Evolutionary conservation across 2,888 invertebrate genomes (phyloP).

Genomic region (Melieria crassipennis): DNA sequence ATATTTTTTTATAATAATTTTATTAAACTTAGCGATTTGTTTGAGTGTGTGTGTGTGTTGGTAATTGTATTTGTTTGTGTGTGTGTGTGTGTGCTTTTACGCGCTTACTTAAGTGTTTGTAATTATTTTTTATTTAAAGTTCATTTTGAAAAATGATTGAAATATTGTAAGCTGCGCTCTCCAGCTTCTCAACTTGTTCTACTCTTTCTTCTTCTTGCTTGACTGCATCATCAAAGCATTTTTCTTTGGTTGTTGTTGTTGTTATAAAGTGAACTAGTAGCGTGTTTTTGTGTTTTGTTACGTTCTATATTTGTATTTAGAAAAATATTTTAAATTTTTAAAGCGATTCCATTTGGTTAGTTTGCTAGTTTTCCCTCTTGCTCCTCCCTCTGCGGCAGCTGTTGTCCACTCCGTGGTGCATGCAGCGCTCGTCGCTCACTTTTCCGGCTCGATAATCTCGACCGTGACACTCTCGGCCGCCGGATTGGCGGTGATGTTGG

Average conservation of each 20-base stretch:
- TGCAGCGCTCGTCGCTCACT: constrained; percentile 57
- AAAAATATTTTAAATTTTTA: constrained; percentile 24
- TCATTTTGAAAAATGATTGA: no score
- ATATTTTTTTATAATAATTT: constrained; percentile 12
- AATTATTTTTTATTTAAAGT: background rate
- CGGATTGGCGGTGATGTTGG: constrained; percentile 65
- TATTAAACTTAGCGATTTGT: background rate
- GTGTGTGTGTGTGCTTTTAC: constrained; percentile 12
- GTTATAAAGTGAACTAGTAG: no score
- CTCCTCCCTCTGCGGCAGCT: background rate
- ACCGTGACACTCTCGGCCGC: constrained; percentile 77
- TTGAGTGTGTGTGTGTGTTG: constrained; percentile 12
- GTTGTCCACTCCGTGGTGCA: background rate
- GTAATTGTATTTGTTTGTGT: background rate
- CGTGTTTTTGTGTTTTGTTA: background rate
- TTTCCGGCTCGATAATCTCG: constrained; percentile 78
- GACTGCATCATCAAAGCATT: no score
- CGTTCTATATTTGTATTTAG: constrained; percentile 20
- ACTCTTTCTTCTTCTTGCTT: no score
- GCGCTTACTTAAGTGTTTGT: constrained; percentile 32
- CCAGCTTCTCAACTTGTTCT: no score
- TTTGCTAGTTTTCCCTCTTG: background rate
- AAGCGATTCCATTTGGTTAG: constrained; percentile 29
- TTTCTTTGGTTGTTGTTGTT: no score
- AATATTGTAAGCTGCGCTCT: no score